phyloP scores from a whole-genome alignment of 1,140 invertebrate species.

The Drosophila grimshawi region DNA sequence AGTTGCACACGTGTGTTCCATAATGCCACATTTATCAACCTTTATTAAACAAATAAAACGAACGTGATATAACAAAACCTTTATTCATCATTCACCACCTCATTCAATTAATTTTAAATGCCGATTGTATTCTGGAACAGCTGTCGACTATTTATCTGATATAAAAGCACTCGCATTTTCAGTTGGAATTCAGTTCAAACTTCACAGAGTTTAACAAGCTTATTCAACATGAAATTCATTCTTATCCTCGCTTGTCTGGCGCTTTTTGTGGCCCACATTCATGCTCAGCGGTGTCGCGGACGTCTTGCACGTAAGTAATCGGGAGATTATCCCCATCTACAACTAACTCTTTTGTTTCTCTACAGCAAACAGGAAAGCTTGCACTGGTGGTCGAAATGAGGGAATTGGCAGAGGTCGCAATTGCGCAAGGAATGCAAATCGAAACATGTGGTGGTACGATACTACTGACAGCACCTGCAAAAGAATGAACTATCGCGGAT shows the following conservation, averaged over 20 bases:
- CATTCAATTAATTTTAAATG: too few relatives aligned
- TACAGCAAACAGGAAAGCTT: not conserved
- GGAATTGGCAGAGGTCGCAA: not conserved
- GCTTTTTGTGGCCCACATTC: slow-evolving; percentile 11
- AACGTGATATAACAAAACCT: too few relatives aligned
- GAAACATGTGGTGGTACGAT: slow-evolving; percentile 11
- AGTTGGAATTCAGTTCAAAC: slow-evolving; percentile 10
- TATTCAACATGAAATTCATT: slow-evolving; percentile 37
- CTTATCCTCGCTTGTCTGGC: slow-evolving; percentile 28
- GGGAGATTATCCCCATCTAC: too few relatives aligned
- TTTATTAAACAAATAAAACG: too few relatives aligned
- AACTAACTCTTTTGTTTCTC: not conserved
- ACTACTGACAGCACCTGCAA: not conserved
- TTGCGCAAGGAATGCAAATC: not conserved
- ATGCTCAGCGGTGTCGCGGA: not conserved
- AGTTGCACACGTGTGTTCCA: too few relatives aligned
- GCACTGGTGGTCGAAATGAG: not conserved
- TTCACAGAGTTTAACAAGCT: slow-evolving; percentile 4
- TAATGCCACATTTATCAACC: too few relatives aligned
- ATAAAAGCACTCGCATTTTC: slow-evolving; percentile 8
- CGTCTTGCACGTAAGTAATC: too few relatives aligned
- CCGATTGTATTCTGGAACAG: not conserved
- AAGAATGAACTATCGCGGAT: slow-evolving; percentile 17
- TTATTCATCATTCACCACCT: too few relatives aligned
- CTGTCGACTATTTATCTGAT: not conserved